phyloP scores from a whole-genome alignment of 2,888 invertebrate genomes.

The Pristionchus fissidentatus region DNA sequence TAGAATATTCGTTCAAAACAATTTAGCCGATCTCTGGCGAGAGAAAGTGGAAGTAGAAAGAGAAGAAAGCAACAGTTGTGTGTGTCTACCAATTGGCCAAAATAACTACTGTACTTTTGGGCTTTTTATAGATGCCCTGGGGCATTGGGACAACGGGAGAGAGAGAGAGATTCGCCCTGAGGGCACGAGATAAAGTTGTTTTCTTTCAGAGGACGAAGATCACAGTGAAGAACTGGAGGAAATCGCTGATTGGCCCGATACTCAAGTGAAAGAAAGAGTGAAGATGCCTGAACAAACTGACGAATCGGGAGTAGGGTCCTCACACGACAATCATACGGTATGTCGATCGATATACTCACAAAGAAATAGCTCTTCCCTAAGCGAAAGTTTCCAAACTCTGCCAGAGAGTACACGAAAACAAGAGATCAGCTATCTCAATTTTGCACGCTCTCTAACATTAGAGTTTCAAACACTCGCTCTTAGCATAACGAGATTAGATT shows the following conservation, averaged over 20 bases:
- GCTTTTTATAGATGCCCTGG: no score
- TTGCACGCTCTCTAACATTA: no score
- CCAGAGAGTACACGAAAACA: no score
- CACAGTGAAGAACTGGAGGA: conserved; percentile 56
- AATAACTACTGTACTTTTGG: background rate
- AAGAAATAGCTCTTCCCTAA: no score
- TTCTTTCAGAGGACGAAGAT: conserved; percentile 33
- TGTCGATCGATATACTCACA: background rate
- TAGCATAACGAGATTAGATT: no score
- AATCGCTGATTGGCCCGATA: conserved; percentile 50
- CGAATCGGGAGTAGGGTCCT: conserved; percentile 42
- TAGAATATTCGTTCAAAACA: background rate
- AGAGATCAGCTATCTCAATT: no score
- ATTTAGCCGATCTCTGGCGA: background rate
- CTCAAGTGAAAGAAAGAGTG: conserved; percentile 25
- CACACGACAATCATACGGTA: conserved; percentile 30
- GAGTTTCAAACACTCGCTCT: no score
- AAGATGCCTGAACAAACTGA: background rate
- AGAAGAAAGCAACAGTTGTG: background rate
- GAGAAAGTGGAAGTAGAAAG: background rate
- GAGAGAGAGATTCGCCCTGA: background rate
- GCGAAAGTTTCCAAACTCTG: background rate
- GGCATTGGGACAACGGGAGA: no score
- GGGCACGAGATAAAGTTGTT: background rate
- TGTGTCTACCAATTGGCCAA: background rate